These are phyloP conservation scores for Stenchaetothrips biformis DNA, from an alignment of 2,888 invertebrate genomes.

Conservation along the genomic window DNA sequence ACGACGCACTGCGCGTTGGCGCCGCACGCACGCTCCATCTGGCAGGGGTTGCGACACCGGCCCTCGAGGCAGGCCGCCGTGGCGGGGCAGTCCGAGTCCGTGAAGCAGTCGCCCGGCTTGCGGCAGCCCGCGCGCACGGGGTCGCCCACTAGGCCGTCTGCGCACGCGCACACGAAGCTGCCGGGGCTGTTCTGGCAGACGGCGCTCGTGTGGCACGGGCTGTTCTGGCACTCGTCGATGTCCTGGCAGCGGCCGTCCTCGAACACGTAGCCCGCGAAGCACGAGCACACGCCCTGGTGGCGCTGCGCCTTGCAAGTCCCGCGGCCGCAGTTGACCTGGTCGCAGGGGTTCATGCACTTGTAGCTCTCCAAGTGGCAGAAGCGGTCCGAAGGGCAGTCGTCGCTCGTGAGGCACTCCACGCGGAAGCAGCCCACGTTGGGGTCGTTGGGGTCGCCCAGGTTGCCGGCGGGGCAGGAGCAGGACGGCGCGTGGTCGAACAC, in stretches of 20 bases:
- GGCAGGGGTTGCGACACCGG: slow-evolving; percentile 74
- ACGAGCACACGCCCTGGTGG: slow-evolving; percentile 68
- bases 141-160: slow-evolving; percentile 75
- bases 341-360: slow-evolving; percentile 80
- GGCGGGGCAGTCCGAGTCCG: slow-evolving; percentile 72
- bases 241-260: slow-evolving; percentile 66
- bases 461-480: slow-evolving; percentile 75
- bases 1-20: slow-evolving; percentile 69
- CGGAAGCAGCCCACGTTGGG: slow-evolving; percentile 76
- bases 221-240: slow-evolving; percentile 70
- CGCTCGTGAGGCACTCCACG: slow-evolving; percentile 76
- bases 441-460: slow-evolving; percentile 75
- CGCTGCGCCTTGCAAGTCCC: slow-evolving; percentile 70
- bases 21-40: slow-evolving; percentile 60
- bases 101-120: slow-evolving; percentile 75
- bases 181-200: slow-evolving; percentile 74
- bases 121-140: slow-evolving; percentile 67
- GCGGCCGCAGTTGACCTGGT: slow-evolving; percentile 69
- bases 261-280: slow-evolving; percentile 68
- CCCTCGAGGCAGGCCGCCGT: slow-evolving; percentile 70
- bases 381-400: slow-evolving; percentile 70
- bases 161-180: slow-evolving; percentile 70
- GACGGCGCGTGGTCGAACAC: slow-evolving; percentile 65
- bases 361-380: slow-evolving; percentile 69
- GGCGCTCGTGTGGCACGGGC: slow-evolving; percentile 75